A percentile compares a stretch with the other conserved stretches of the same genome.
These are phyloP conservation scores for Rhopalosiphum maidis DNA, from an alignment of 1,140 invertebrate species.

Conservation along the genomic window DNA sequence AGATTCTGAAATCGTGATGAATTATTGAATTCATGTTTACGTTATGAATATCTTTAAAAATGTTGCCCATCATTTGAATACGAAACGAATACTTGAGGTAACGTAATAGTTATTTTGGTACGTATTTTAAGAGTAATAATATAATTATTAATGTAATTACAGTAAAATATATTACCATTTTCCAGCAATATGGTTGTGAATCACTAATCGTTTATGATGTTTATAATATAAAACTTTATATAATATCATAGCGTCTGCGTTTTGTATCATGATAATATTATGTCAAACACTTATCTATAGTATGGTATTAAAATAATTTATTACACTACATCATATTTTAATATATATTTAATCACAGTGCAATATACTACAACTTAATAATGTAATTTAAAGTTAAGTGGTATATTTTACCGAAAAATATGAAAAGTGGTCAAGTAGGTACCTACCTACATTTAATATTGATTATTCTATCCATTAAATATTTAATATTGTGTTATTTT, in stretches of 20 bases:
- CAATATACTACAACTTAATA: not conserved
- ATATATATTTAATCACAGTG: not conserved
- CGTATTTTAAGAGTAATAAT: not conserved
- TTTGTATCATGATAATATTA: not conserved
- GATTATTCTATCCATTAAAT: not conserved
- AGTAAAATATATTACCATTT: not conserved
- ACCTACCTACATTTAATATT: not conserved
- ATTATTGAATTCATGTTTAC: not conserved
- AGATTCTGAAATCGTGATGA: not conserved
- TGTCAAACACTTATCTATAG: not conserved
- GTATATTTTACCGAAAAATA: not conserved
- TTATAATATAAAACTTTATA: too few species aligned
- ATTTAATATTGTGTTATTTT: not conserved
- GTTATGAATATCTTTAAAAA: not conserved
- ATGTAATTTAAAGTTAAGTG: not conserved
- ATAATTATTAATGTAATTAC: not conserved
- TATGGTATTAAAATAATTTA: not conserved
- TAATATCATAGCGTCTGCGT: not conserved
- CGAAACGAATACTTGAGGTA: not conserved
- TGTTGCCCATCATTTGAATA: not conserved
- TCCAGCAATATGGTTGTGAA: not conserved
- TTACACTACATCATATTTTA: not conserved
- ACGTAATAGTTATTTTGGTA: not conserved
- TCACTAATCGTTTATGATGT: not conserved
- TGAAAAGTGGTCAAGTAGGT: not conserved